Evolutionary conservation across 2,888 invertebrate genomes (phyloP).

Genomic region (Scotopteryx bipunctaria): DNA sequence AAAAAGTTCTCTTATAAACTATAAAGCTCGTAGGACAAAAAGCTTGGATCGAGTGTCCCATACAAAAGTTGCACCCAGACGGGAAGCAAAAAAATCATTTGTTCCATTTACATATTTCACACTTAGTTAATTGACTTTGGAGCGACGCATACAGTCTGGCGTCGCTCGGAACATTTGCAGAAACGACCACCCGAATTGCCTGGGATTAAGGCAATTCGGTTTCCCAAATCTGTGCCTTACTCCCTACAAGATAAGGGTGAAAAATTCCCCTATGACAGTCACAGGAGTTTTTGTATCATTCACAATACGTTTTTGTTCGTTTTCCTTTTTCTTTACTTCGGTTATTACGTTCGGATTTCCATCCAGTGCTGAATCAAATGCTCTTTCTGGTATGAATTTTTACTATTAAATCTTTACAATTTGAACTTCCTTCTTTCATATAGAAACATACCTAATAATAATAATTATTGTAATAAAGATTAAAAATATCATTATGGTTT

Average conservation of each 20-base stretch:
- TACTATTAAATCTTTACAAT: neutral
- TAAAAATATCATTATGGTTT: no score
- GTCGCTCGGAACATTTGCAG: conserved; percentile 41
- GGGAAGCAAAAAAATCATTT: conserved; percentile 30
- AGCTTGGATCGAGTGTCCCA: neutral
- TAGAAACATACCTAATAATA: neutral
- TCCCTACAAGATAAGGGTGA: neutral
- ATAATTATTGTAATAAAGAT: neutral
- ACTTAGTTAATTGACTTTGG: conserved; percentile 63
- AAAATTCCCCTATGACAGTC: conserved; percentile 22
- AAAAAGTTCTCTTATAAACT: neutral
- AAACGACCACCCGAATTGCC: conserved; percentile 45
- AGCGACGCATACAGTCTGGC: conserved; percentile 46
- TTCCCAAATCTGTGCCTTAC: conserved; percentile 23
- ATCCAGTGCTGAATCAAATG: conserved; percentile 27
- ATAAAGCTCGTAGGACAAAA: neutral
- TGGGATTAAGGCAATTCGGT: no score
- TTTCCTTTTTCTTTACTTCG: conserved; percentile 40
- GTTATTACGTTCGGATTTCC: conserved; percentile 42
- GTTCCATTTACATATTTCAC: conserved; percentile 66
- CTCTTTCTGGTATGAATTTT: conserved; percentile 11
- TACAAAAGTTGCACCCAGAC: conserved; percentile 12
- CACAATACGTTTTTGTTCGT: conserved; percentile 40
- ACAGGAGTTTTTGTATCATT: conserved; percentile 52
- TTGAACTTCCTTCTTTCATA: conserved; percentile 2